Conservation (phyloP, 2,888 invertebrate genomes). For the Encarsia formosa region DNA sequence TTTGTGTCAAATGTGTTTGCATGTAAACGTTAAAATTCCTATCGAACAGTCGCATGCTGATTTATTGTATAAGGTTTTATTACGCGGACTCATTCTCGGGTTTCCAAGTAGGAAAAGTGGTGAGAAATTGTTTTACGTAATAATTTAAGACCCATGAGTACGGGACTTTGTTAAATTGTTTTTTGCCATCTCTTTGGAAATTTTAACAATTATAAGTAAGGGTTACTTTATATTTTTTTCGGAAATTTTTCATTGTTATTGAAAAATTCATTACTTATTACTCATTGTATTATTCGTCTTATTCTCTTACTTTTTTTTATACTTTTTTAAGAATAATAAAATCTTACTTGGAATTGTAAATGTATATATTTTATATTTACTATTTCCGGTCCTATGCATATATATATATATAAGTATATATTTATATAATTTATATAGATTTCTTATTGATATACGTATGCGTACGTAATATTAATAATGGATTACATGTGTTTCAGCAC, state of each 20-base stretch:
- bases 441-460: slow-evolving; percentile 13
- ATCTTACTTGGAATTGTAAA: slow-evolving; percentile 24
- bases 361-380: slow-evolving; percentile 15
- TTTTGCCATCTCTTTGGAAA: not conserved
- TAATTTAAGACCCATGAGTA: too few species aligned
- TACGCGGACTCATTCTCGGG: too few species aligned
- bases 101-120: too few species aligned
- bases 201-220: too few species aligned
- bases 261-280: slow-evolving; percentile 31
- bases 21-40: slow-evolving; percentile 14
- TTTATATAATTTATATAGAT: slow-evolving; percentile 20
- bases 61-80: too few species aligned
- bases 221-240: slow-evolving; percentile 26
- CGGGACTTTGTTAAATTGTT: too few species aligned
- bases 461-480: not conserved
- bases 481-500: slow-evolving; percentile 8
- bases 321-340: slow-evolving; percentile 16
- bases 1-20: slow-evolving; percentile 1
- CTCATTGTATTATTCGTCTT: slow-evolving; percentile 18
- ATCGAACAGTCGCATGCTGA: slow-evolving; percentile 18
- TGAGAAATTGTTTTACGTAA: too few species aligned
- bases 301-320: slow-evolving; percentile 18
- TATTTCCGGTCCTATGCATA: slow-evolving; percentile 20
- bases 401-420: slow-evolving; percentile 27
- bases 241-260: slow-evolving; percentile 32